phyloP scores from a whole-genome alignment of 2,797 vertebrate genomes.

The Hypotaenidia okinawae region DNA sequence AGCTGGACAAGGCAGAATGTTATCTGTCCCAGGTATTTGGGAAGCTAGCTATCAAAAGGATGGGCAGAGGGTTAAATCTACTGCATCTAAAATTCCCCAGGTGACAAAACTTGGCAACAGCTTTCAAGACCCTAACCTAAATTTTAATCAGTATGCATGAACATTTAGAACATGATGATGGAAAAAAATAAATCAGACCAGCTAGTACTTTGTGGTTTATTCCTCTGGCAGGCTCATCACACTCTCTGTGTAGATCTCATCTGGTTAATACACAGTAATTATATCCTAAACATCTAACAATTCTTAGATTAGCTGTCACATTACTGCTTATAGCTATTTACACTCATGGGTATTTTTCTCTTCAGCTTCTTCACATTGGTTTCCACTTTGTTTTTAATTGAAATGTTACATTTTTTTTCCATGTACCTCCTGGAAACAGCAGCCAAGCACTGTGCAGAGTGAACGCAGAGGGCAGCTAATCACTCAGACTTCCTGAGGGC shows the following conservation, averaged over 20 bases:
- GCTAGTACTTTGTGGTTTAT: slow-evolving; percentile 41
- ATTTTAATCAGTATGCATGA: slow-evolving; percentile 40
- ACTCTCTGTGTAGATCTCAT: slow-evolving; percentile 38
- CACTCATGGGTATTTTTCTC: not conserved
- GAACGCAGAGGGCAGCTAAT: not conserved
- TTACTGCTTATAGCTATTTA: slow-evolving; percentile 34
- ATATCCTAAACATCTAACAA: slow-evolving; percentile 34
- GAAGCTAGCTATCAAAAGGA: not conserved
- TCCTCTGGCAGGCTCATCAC: slow-evolving; percentile 44
- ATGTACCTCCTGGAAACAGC: not conserved
- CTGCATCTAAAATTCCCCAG: slow-evolving; percentile 20
- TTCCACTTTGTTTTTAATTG: not conserved
- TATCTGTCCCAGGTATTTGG: not conserved
- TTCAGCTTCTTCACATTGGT: not conserved
- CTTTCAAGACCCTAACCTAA: slow-evolving; percentile 1
- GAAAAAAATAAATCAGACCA: slow-evolving; percentile 44
- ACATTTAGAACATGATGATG: slow-evolving; percentile 36
- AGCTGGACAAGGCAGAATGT: slow-evolving; percentile 4
- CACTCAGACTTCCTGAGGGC: not conserved
- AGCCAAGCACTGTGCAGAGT: not conserved
- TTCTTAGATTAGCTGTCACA: slow-evolving; percentile 36
- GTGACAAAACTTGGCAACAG: slow-evolving; percentile 33
- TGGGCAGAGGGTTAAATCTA: slow-evolving; percentile 43
- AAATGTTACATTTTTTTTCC: not conserved
- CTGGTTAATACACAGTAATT: slow-evolving; percentile 44